Evolutionary conservation across 2,888 invertebrate species (phyloP).

Genomic region (Philonicus albiceps): DNA sequence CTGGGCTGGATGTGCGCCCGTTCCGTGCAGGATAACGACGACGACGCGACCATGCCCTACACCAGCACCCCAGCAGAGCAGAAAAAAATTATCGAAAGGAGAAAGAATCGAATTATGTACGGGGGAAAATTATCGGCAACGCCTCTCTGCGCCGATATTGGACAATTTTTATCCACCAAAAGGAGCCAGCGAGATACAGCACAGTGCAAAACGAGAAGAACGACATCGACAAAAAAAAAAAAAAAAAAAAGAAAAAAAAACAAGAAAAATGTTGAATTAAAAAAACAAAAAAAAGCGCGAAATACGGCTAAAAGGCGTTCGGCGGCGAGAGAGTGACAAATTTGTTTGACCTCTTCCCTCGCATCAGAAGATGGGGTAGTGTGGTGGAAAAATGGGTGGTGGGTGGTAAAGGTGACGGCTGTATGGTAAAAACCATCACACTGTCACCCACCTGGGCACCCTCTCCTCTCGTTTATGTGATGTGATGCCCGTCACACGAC

Average conservation of each 20-base stretch:
- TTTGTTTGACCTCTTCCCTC: neutral
- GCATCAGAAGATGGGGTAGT: neutral
- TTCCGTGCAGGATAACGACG: neutral
- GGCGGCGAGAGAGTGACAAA: neutral
- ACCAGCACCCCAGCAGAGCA: neutral
- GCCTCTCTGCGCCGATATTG: constrained; percentile 46
- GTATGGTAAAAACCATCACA: neutral
- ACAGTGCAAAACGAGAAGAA: neutral
- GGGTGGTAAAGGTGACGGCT: neutral
- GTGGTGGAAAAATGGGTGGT: neutral
- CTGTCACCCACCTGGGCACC: neutral
- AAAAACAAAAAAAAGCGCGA: neutral
- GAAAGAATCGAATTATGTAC: constrained; percentile 2
- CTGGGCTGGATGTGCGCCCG: neutral
- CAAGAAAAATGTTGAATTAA: neutral
- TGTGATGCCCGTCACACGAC: neutral
- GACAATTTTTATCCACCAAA: neutral
- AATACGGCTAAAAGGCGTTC: neutral
- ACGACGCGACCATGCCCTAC: neutral
- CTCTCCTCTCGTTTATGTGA: neutral
- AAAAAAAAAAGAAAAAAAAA: neutral
- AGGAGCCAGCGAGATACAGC: neutral
- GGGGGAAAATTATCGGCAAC: constrained; percentile 44
- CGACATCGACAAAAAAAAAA: neutral
- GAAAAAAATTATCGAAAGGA: constrained; percentile 28